Evolutionary conservation across 2,888 invertebrate genomes (phyloP), one percentile per base, ranked within the genome.

Genomic region (Clostera curtula): DNA sequence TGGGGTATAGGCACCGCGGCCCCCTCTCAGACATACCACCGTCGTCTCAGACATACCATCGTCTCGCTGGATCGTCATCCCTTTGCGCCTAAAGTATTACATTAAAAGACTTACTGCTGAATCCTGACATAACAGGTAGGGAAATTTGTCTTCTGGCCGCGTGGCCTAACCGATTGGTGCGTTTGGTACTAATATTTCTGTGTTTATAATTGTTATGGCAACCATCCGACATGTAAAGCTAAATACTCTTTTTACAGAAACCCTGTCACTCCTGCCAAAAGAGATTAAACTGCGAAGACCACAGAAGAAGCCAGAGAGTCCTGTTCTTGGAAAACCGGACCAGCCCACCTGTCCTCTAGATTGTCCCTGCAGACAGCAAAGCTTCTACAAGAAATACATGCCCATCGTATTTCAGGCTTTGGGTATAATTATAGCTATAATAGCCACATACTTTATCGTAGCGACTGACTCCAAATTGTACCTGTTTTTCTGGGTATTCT

Each of bases 401-500:
- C 41, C 51, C 1, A 24, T 74, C 1, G 19, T 72, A 3, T 64
- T 73, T 29, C 73, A 67, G 10, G 59, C 51, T 0, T 24, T 73
- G 2, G 82, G 82, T 0, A 64, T 80, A 4, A 17, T 79, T 0
- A 46, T 77, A 1, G 79, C 80, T 0, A 36, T 79, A 2, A 29
- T 71, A n/a, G 76, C 75, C 0, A 62, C 69, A 0, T 83, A 77
- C 23, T 34, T 79, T 46, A 68, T 80, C 11, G 49, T 80, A 1
- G 64, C 60, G 6, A 71, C 73, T 0, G 69, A 80, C 26, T 77
- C 82, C 0, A 73, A 71, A 10, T 29, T 80, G 3, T 83, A 77
- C 27, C 48, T 83, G 6, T 46, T 77, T 6, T 79, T 80, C 36
- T 83, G 82, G 82, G 49, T 83, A 2, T 49, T 51, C 14, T 83